Evolutionary conservation across 1,140 invertebrate genomes (phyloP).

Genomic region (Ctenoplectra terminalis): DNA sequence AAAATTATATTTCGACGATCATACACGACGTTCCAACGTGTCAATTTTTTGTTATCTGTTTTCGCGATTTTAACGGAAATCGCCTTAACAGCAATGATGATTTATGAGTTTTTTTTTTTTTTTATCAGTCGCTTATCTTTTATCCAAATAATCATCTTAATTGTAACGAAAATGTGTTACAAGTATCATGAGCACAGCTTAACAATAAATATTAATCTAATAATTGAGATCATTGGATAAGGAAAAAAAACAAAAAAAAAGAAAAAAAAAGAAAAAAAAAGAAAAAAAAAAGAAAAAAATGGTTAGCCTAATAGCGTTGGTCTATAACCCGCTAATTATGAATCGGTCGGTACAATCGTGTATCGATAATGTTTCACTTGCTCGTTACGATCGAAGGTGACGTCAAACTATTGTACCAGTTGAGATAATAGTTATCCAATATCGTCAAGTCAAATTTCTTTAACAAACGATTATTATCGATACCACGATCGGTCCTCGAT

Average conservation of each 20-base stretch:
- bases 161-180: background rate
- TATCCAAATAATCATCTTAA: background rate
- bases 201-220: background rate
- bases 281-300: too few relatives aligned
- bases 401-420: constrained; percentile 33
- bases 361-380: constrained; percentile 8
- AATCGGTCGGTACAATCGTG: constrained; percentile 30
- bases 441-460: constrained; percentile 38
- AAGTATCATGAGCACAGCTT: background rate
- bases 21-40: background rate
- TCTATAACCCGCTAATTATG: background rate
- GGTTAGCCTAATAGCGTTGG: background rate
- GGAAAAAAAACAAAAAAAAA: too few relatives aligned
- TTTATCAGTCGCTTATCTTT: constrained; percentile 19
- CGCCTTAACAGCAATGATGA: background rate
- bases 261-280: background rate
- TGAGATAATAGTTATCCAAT: constrained; percentile 27
- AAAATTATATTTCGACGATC: background rate
- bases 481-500: background rate
- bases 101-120: background rate
- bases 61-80: constrained; percentile 15
- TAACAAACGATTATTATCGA: background rate
- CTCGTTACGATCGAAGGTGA: constrained; percentile 7
- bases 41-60: background rate
- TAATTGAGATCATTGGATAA: background rate